These are phyloP conservation scores for Nothobranchius furzeri DNA, from an alignment of 2,113 vertebrate genomes.

Conservation along the genomic window DNA sequence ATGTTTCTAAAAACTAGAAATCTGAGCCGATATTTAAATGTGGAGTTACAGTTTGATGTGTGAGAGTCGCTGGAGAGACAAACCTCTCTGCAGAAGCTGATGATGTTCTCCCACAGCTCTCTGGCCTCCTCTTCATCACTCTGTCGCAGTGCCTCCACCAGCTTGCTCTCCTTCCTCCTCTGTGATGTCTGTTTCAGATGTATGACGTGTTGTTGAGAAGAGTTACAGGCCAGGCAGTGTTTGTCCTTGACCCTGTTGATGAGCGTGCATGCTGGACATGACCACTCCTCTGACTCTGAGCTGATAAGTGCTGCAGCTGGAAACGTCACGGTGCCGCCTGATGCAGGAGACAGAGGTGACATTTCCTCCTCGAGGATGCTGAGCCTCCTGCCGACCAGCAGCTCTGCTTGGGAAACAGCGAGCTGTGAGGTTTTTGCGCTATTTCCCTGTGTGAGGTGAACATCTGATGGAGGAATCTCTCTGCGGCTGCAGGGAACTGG, in stretches of 20 bases:
- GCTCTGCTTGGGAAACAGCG: slow-evolving; percentile 30
- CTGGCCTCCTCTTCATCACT: slow-evolving; percentile 87
- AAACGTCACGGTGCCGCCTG: not conserved
- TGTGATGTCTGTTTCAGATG: slow-evolving; percentile 65
- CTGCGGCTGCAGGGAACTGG: slow-evolving; percentile 85
- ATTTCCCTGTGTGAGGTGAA: slow-evolving; percentile 1
- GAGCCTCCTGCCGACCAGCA: slow-evolving; percentile 64
- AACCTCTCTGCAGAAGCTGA: slow-evolving; percentile 88
- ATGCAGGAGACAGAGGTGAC: slow-evolving; percentile 42
- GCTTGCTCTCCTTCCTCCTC: slow-evolving; percentile 83
- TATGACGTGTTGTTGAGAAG: slow-evolving; percentile 76
- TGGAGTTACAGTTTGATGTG: not conserved
- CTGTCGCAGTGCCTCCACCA: slow-evolving; percentile 84
- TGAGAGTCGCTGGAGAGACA: not conserved
- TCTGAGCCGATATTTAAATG: no score
- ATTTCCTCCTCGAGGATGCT: slow-evolving; percentile 53
- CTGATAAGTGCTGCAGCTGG: accelerated
- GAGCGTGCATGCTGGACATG: slow-evolving; percentile 86
- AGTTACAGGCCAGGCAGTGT: slow-evolving; percentile 86
- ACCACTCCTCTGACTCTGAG: slow-evolving; percentile 70
- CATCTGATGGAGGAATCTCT: slow-evolving; percentile 80
- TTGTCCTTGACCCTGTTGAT: slow-evolving; percentile 77
- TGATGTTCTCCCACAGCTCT: slow-evolving; percentile 88
- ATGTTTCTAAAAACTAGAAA: no score
- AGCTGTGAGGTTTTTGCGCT: slow-evolving; percentile 1